Evolutionary conservation across 2,888 invertebrate genomes (phyloP), one percentile per base, ranked within the genome.

Genomic region (Chrysolina americana): DNA sequence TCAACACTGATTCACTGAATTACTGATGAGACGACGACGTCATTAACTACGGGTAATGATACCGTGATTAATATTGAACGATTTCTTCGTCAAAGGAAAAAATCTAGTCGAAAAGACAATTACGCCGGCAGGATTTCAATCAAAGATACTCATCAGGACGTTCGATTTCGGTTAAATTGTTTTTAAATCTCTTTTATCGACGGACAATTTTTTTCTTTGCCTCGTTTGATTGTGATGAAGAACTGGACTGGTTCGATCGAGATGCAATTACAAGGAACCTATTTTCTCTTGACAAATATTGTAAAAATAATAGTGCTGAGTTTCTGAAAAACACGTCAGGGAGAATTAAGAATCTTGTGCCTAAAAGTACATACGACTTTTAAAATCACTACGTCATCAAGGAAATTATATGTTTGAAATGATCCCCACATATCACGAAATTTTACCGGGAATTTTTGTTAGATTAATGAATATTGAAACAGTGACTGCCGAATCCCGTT

Each of bases 21-120:
- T 86, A 84, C 86, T 86, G 86, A 87, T 87, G 87, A 86, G 86
- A 79, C 81, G 83, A 82, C 81, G 82, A 80, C 83, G 82, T 85
- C 86, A 85, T 87, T 85, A 86, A 76, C 76, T 76, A 86, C 76
- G 71, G 84, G 85, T 87, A 86, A 87, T 86, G 87, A 86, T 85
- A 84, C 85, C 85, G 80, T 86, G 84, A 85, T 87, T 86, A 85
- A 86, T 85, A 85, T 85, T 83, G 84, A 86, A 82, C 82, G 84
- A 78, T 84, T 84, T 84, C 84, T 76, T 73, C 75, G 70, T 69
- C 71, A 71, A 71, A 72, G 50, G 41, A 70, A 66, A 71, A 71
- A 68, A 66, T 63, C 65, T 50, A 70, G 68, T 48, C 66, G 56
- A 56, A 70, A 65, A 73, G 76, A 76, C 76, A 75, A 78, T 78